Base-by-base conservation (phyloP, 2,888 invertebrate species). In the Eupithecia tripunctaria region DNA sequence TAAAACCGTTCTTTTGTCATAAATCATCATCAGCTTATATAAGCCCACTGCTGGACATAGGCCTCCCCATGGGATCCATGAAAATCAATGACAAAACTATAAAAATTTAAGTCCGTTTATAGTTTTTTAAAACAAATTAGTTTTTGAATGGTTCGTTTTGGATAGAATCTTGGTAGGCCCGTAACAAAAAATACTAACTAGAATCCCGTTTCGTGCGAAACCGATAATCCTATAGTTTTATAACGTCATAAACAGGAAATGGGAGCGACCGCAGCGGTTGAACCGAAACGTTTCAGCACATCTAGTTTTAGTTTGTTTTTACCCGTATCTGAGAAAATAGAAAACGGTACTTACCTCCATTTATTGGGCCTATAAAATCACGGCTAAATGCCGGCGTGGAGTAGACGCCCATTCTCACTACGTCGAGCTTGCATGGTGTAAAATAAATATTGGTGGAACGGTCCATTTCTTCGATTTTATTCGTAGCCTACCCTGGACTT, bases 281-380 rank as follows among this genome's bases (percentile, higher is more conserved):
- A 68, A 68, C 36, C 59, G 27, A 68, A 38, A 38, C 36, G 38
- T 36, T 68, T 67, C 27, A 51, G 25, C 38, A 36, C 72, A 67
- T 47, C 18, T 36, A 62, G 25, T 64, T 47, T 67, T 18, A 47
- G 43, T 59, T 27, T 56, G 68, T 66, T 72, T 76, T 71, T 63
- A 59, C 68, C 62, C 62, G n/a, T 63, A 59, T 68, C 65, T 67
- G 72, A 65, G 29, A 74, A 78, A 73, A 72, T 72, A 70, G 69
- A 75, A 75, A 69, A 43, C 65, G 67, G 36, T 73, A 70, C 67
- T 27, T 73, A 70, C 74, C 69, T 74, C 67, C 72, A 32, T 76
- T 78, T 73, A 76, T 68, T 67, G 73, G 68, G 59, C 74, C 71
- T 56, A 76, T 76, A 76, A 76, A 78, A 78, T 74, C 78, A 70